Evolutionary conservation across 1,140 invertebrate species (phyloP), one percentile per base, ranked within the genome.

Genomic region (Oreohelix idahoensis): DNA sequence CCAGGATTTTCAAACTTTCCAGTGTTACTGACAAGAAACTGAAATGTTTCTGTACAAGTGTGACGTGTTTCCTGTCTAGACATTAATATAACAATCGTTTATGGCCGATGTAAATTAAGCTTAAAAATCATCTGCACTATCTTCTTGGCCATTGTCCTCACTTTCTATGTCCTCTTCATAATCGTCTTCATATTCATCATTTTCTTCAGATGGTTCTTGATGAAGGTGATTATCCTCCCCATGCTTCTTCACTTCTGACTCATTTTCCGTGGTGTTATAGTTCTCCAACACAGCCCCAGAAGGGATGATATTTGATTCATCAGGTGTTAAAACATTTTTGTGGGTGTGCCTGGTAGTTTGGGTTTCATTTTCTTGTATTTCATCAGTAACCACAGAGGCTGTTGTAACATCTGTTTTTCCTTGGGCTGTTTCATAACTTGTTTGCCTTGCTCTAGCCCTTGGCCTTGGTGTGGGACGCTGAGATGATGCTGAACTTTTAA

Each of bases 111-210:
- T 58, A n/a, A 58, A 58, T 58, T 58, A 58, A 58, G 42, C 20
- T 58, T n/a, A 58, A n/a, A 58, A 58, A 58, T 58, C 53, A 49
- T 81, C 53, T n/a, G 79, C 38, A 11, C 32, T 38, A 11, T 71
- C 79, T 53, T 32, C 78, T 70, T 69, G 32, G n/a, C 51, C 32
- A 4, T 63, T 39, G 69, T 36, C 58, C 23, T 79, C 51, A 66
- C 58, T 58, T 38, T 35, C 78, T 10, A 58, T 58, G 32, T 42
- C n/a, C 20, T 81, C 79, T 39, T 73, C 79, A 26, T 70, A 49
- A 81, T 81, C 45, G 38, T 81, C 79, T 45, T 81, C 63, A 81
- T 73, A 49, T 51, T 81, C 69, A n/a, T 36, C 32, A 39, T 51
- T 29, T 23, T 81, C 79, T 73, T 71, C 69, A 38, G 8, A 26